phyloP scores from a whole-genome alignment of 2,113 vertebrate species.

The Jacana jacana region DNA sequence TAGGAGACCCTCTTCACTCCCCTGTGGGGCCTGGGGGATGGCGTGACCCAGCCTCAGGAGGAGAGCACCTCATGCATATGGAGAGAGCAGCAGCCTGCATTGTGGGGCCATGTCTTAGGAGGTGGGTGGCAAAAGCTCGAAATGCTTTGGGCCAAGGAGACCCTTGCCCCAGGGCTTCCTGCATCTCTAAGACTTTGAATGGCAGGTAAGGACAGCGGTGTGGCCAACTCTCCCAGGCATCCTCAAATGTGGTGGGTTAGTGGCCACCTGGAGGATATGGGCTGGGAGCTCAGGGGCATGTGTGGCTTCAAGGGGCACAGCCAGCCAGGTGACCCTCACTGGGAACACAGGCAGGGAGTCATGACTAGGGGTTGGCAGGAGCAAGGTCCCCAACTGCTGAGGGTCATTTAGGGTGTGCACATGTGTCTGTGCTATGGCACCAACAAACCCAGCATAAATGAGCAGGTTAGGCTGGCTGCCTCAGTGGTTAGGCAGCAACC shows the following conservation, averaged over 20 bases:
- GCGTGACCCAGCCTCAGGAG: neutral
- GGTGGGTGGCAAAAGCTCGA: neutral
- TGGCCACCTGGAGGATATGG: neutral
- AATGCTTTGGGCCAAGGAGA: neutral
- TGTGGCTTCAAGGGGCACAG: neutral
- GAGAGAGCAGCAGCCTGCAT: neutral
- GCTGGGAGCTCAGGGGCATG: neutral
- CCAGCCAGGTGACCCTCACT: neutral
- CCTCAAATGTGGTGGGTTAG: neutral
- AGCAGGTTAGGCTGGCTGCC: neutral
- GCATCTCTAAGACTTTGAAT: neutral
- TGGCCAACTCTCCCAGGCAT: neutral
- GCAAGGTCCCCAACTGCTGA: neutral
- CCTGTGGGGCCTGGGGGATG: neutral
- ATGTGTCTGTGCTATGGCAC: neutral
- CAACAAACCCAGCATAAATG: neutral
- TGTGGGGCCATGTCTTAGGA: neutral
- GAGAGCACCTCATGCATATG: fast-evolving
- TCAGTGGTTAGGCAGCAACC: neutral
- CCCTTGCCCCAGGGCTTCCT: neutral
- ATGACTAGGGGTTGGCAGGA: neutral
- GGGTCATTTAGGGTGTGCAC: neutral
- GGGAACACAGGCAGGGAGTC: neutral
- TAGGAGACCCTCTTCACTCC: neutral
- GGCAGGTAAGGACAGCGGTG: neutral